These are phyloP conservation scores for Beris morrisii DNA, from an alignment of 2,888 invertebrate species.

Conservation along the genomic window DNA sequence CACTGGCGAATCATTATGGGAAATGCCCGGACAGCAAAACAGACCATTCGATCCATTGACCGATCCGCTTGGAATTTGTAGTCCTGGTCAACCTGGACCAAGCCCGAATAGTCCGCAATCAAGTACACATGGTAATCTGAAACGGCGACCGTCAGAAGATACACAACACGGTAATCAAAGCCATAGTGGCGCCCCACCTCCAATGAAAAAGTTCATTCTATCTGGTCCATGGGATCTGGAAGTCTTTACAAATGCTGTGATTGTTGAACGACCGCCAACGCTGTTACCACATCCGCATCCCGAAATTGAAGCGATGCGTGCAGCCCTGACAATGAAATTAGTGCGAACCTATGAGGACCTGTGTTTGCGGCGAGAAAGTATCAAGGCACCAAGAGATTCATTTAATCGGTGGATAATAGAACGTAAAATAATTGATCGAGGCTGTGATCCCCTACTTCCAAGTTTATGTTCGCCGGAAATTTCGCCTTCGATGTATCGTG, in stretches of 20 bases:
- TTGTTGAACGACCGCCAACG: constrained; percentile 77
- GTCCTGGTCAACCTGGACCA: constrained; percentile 48
- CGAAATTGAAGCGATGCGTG: constrained; percentile 86
- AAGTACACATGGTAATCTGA: constrained; percentile 44
- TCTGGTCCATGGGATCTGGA: constrained; percentile 96
- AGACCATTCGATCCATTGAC: constrained; percentile 85
- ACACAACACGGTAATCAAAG: constrained; percentile 48
- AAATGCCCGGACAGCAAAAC: constrained; percentile 76
- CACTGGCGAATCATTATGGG: constrained; percentile 96
- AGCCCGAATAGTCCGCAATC: constrained; percentile 55
- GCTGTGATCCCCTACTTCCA: constrained; percentile 87
- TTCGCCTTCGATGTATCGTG: constrained; percentile 92
- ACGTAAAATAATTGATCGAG: constrained; percentile 86
- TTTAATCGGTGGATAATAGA: constrained; percentile 97
- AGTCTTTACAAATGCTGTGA: constrained; percentile 85
- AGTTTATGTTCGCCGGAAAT: constrained; percentile 91
- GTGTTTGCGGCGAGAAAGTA: constrained; percentile 88
- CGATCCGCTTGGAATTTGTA: constrained; percentile 84
- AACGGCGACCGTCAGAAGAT: constrained; percentile 54
- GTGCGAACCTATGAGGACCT: constrained; percentile 91
- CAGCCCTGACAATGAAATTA: constrained; percentile 78
- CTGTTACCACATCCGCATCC: constrained; percentile 91
- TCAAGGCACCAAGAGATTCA: constrained; percentile 95
- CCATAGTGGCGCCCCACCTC: constrained; percentile 63
- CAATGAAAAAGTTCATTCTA: constrained; percentile 81